A percentile compares a stretch with the other conserved stretches of the same genome.
Evolutionary conservation across 2,888 invertebrate species (phyloP).

Genomic region (Chymomyza amoena): DNA sequence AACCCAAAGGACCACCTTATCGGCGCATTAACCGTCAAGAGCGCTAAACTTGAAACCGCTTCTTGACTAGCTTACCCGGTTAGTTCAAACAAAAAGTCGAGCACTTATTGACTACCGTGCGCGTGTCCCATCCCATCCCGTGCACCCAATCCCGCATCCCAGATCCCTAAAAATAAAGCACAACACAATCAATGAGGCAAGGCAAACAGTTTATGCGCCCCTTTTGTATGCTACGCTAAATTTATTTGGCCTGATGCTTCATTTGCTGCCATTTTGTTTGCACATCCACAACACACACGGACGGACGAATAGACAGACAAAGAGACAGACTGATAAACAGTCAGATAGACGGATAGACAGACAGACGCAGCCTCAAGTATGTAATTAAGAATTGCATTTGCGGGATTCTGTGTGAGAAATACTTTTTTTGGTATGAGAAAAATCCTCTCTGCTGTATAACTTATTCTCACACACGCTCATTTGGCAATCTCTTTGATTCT

Average conservation of each 20-base stretch:
- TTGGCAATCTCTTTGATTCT: not conserved
- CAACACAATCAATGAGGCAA: constrained; percentile 62
- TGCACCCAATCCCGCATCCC: no score
- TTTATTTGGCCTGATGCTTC: constrained; percentile 19
- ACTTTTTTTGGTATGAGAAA: not conserved
- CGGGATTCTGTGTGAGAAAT: not conserved
- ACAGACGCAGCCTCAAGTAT: not conserved
- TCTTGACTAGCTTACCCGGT: not conserved
- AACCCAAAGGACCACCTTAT: not conserved
- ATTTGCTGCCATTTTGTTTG: constrained; percentile 16
- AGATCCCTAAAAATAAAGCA: constrained; percentile 3
- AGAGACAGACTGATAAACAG: constrained; percentile 19
- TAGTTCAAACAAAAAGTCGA: constrained; percentile 18
- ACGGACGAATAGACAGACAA: constrained; percentile 20
- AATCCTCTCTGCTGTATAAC: not conserved
- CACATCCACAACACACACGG: constrained; percentile 25
- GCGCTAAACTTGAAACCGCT: not conserved
- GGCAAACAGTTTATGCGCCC: constrained; percentile 69
- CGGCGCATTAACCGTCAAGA: not conserved
- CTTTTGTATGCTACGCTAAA: constrained; percentile 27
- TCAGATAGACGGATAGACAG: not conserved
- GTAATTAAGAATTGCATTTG: not conserved
- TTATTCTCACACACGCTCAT: not conserved
- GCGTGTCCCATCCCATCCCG: constrained; percentile 64
- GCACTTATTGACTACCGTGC: constrained; percentile 57